A percentile compares a stretch with the other conserved stretches of the same genome.
Conservation (phyloP, 1,140 invertebrate species). For the Drosophila paulistorum region DNA sequence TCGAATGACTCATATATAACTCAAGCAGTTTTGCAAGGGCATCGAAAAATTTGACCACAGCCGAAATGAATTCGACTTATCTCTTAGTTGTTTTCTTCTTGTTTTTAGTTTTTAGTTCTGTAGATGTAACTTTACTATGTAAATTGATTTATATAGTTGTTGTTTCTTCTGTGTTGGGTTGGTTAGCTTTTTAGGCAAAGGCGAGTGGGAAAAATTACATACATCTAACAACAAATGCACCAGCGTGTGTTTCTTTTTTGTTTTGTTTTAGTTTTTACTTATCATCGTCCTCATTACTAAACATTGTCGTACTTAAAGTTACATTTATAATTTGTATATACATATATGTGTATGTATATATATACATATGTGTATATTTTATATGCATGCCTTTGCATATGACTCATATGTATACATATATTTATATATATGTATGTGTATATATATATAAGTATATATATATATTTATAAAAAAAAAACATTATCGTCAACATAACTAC, state of each 20-base stretch:
- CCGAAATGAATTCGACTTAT: slow-evolving; percentile 1
- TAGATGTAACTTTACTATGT: slow-evolving; percentile 10
- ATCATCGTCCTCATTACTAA: slow-evolving; percentile 54
- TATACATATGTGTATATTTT: slow-evolving; percentile 25
- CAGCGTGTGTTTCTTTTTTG: slow-evolving; percentile 43
- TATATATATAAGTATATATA: slow-evolving; percentile 12
- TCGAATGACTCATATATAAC: background rate
- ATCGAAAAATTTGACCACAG: background rate
- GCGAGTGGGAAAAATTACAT: slow-evolving; percentile 78
- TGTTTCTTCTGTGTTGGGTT: slow-evolving; percentile 23
- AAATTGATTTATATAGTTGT: slow-evolving; percentile 51
- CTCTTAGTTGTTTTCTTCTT: background rate
- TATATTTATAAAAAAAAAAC: slow-evolving; percentile 44
- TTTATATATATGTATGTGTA: slow-evolving; percentile 3
- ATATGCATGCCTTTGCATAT: slow-evolving; percentile 26
- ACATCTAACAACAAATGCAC: slow-evolving; percentile 79
- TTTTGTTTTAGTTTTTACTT: slow-evolving; percentile 28
- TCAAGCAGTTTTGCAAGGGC: background rate
- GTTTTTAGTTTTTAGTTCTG: background rate
- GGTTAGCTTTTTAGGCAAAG: slow-evolving; percentile 67
- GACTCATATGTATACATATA: background rate
- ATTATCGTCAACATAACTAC: slow-evolving; percentile 78
- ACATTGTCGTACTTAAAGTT: slow-evolving; percentile 60
- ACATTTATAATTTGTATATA: slow-evolving; percentile 28
- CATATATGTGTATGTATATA: slow-evolving; percentile 19